Evolutionary conservation across 2,888 invertebrate genomes (phyloP), one percentile per base, ranked within the genome.

Genomic region (Fabriciana adippe): DNA sequence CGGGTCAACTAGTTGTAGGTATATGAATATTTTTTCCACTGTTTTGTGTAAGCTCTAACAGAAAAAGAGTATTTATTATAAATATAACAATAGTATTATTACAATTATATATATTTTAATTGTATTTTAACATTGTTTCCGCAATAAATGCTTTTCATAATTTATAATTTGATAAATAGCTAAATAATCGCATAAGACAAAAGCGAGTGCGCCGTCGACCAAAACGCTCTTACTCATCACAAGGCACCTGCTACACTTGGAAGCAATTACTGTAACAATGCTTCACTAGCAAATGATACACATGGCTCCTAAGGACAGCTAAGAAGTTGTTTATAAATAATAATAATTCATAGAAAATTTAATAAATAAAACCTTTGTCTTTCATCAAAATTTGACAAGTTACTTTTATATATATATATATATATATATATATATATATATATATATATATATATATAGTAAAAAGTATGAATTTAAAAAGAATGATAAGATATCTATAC

Each of bases 161-260:
- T 14, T 63, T 47, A 66, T 55, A 61, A 71, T 63, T 65, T 65
- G 31, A 69, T 70, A 68, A 70, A 65, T 68, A 51, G 51, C 70
- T 74, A 70, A 72, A 76, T 41, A 62, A 72, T 55, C 54, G 64
- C 31, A 67, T 75, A 73, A 70, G 72, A 75, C 76, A 76, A 74
- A 77, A 79, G 77, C 78, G 75, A 61, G 68, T 54, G 59, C 64
- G 68, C 53, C 55, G 66, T 54, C 67, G 67, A 65, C 65, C 72
- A 69, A 67, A 80, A 82, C 78, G 74, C 75, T 79, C 82, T 86
- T 84, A 86, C 84, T 87, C 86, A 75, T 87, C 86, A 76, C 78
- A 76, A 79, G 77, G 77, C 90, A 91, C 90, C 90, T 90, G 90
- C 83, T 85, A 81, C 83, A 82, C 82, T 86, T 83, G 76, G 75